Percentiles rank a stretch among this genome's conserved stretches.
phyloP scores from a whole-genome alignment of 2,888 invertebrate species.

The Antheraea assamensis region DNA sequence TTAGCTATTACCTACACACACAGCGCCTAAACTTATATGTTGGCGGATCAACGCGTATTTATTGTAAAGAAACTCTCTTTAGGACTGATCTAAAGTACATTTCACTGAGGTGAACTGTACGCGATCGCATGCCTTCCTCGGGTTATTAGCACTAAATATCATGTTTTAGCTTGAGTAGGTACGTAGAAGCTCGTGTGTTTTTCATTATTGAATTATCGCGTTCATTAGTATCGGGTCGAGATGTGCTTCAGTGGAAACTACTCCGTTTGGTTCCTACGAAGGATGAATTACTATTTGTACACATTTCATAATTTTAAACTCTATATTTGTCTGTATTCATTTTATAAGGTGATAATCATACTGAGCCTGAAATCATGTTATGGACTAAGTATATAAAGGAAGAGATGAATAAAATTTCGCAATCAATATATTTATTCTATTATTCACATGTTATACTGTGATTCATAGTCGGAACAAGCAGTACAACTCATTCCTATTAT shows the following conservation, averaged over 20 bases:
- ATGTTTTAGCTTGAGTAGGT: not conserved
- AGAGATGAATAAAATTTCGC: not conserved
- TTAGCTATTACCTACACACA: not conserved
- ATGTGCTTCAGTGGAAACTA: not conserved
- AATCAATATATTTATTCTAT: not conserved
- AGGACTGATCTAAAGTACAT: not conserved
- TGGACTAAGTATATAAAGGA: not conserved
- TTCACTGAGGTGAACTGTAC: not conserved
- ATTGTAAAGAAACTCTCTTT: not conserved
- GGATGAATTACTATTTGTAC: not conserved
- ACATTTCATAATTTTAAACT: not conserved
- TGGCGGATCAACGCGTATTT: not conserved
- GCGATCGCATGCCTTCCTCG: not conserved
- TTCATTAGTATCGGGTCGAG: slow-evolving; percentile 2
- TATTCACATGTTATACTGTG: not conserved
- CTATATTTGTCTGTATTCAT: not conserved
- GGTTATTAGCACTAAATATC: not conserved
- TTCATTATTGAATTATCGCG: slow-evolving; percentile 5
- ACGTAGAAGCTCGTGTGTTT: slow-evolving; percentile 5
- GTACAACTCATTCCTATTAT: not conserved
- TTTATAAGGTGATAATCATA: not conserved
- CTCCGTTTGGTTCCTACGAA: not conserved
- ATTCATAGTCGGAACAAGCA: slow-evolving; percentile 1
- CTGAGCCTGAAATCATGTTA: not conserved
- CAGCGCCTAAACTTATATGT: not conserved